These are phyloP conservation scores for Mesembrinibis cayennensis DNA, from an alignment of 2,113 vertebrate species.

Conservation along the genomic window DNA sequence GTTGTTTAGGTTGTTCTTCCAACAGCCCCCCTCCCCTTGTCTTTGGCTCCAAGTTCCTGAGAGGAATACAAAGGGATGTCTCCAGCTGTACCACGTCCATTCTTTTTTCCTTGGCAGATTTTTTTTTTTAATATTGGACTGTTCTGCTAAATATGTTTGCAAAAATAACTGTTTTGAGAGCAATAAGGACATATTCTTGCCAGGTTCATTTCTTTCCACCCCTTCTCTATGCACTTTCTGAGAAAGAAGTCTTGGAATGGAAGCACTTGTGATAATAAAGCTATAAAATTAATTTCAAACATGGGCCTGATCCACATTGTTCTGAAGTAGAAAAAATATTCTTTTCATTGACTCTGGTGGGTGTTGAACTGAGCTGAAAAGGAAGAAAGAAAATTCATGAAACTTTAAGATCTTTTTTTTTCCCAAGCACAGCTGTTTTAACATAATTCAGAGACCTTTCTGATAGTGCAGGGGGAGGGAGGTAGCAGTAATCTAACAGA, in stretches of 20 bases:
- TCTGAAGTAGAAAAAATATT: not conserved
- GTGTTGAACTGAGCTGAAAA: not conserved
- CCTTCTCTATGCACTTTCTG: not conserved
- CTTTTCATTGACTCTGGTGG: not conserved
- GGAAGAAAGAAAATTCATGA: not conserved
- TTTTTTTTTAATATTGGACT: not conserved
- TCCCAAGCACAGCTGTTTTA: not conserved
- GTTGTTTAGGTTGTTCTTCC: not conserved
- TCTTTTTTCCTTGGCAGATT: not conserved
- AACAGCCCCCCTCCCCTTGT: not conserved
- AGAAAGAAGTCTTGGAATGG: not conserved
- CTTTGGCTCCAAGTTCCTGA: not conserved
- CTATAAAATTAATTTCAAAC: not conserved
- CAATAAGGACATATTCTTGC: not conserved
- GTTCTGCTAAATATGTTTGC: conserved; percentile 44
- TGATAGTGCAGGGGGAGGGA: not conserved
- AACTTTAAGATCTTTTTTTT: not conserved
- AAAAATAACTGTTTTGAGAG: conserved; percentile 15
- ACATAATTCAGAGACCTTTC: not conserved
- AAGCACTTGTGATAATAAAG: not conserved
- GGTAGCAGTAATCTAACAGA: not conserved
- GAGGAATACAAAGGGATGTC: not conserved
- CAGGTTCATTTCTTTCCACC: not conserved
- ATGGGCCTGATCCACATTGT: not conserved
- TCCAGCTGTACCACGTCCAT: conserved; percentile 4